Evolutionary conservation across 1,140 invertebrate genomes (phyloP), one percentile per base, ranked within the genome.

Genomic region (Reticulitermes speratus): DNA sequence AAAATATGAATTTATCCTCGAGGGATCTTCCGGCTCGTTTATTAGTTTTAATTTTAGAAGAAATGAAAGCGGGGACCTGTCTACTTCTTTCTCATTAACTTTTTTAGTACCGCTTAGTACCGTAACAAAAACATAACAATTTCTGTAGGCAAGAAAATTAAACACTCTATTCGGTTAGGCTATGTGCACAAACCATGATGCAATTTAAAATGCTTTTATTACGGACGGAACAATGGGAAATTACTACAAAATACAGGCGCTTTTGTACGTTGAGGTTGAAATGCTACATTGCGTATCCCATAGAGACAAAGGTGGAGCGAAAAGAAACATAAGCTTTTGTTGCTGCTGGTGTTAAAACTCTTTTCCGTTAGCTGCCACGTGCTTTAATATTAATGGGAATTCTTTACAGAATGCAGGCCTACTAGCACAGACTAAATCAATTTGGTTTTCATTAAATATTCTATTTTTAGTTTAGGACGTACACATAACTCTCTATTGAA

Each of bases 21-120:
- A 84, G 84, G 84, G 84, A 45, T 55, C 45, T 84, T 52, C 84
- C 48, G 84, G 38, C 32, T 65, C 48, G 84, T 84, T 84, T 84
- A 84, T 84, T 84, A 84, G 84, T 84, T 55, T 65, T 84, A 84
- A 84, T 84, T 84, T 65, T 84, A n/a, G 55, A 84, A 84, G 84
- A 84, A 84, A 84, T 84, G 84, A 84, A 84, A 14, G 38, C 19
- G 84, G 38, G 84, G 48, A 55, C 84, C 48, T 65, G 59, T 32
- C 38, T 84, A 38, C 84, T 84, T 84, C 48, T 84, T 84, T 84
- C 84, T 84, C 84, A 84, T 59, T 84, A 84, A 55, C 59, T 84
- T 65, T 59, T 55, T 55, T 55, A n/a, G n/a, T 7, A n/a, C n/a
- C 25, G 65, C 65, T 75, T 75, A 75, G 30, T 75, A 75, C n/a